phyloP scores from a whole-genome alignment of 2,888 invertebrate genomes.

The Cotesia congregata region DNA sequence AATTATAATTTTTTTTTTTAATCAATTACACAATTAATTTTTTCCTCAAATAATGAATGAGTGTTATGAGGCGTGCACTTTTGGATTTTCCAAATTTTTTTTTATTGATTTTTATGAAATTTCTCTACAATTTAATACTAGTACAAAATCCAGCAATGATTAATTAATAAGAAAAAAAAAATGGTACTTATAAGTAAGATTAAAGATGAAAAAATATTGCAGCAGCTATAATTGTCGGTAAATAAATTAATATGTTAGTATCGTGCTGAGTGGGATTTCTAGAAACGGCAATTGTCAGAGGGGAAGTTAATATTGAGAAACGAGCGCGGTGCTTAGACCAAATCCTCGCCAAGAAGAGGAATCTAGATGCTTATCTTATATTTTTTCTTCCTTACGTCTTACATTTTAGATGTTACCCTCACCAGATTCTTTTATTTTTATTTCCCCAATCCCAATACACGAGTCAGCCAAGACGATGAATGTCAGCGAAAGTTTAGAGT shows the following conservation, averaged over 20 bases:
- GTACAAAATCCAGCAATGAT: too few species aligned
- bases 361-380: conserved; percentile 46
- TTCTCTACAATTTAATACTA: too few species aligned
- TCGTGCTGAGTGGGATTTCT: conserved; percentile 37
- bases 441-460: conserved; percentile 5
- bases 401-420: neutral
- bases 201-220: neutral
- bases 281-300: conserved; percentile 38
- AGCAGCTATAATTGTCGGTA: neutral
- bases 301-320: conserved; percentile 52
- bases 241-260: conserved; percentile 32
- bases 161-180: conserved; percentile 13
- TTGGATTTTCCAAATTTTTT: too few species aligned
- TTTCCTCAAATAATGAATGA: too few species aligned
- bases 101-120: too few species aligned
- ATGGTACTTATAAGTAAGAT: neutral
- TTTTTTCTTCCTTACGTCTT: conserved; percentile 21
- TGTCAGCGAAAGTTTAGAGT: conserved; percentile 40
- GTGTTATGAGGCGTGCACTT: too few species aligned
- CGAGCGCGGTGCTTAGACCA: conserved; percentile 44
- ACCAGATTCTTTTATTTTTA: neutral
- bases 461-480: conserved; percentile 37
- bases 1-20: too few species aligned
- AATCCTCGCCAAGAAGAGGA: conserved; percentile 50
- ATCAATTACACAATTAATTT: too few species aligned